phyloP scores from a whole-genome alignment of 2,888 invertebrate genomes.

The Pasiphila rectangulata region DNA sequence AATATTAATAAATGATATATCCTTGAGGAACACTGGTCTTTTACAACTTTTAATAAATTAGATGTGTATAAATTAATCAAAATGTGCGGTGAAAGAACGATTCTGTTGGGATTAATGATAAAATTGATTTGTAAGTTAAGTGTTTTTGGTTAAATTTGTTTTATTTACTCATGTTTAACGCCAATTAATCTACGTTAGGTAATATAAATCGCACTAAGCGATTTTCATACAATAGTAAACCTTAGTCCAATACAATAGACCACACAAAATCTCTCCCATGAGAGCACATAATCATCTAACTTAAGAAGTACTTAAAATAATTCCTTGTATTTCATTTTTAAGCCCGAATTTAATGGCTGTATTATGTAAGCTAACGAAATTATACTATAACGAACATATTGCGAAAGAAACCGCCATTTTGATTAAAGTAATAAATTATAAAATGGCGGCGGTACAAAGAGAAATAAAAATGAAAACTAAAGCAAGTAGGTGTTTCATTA shows the following conservation, averaged over 20 bases:
- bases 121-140: too few species aligned
- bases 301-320: conserved; percentile 30
- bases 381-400: conserved; percentile 23
- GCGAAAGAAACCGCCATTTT: conserved; percentile 24
- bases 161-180: neutral
- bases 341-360: conserved; percentile 30
- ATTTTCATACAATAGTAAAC: conserved; percentile 9
- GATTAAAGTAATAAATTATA: conserved; percentile 10
- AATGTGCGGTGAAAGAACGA: too few species aligned
- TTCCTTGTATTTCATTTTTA: conserved; percentile 35
- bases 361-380: conserved; percentile 26
- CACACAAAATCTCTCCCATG: conserved; percentile 9
- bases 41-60: too few species aligned
- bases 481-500: conserved; percentile 25
- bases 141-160: neutral
- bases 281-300: conserved; percentile 19
- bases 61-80: too few species aligned
- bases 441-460: conserved; percentile 21
- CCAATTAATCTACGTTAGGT: neutral
- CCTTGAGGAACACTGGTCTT: too few species aligned
- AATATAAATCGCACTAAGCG: neutral
- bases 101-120: too few species aligned
- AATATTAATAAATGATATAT: too few species aligned
- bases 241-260: conserved; percentile 13
- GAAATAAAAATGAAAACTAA: conserved; percentile 28